These are phyloP conservation scores for Oegoconia quadripuncta DNA, from an alignment of 2,888 invertebrate species.

Conservation along the genomic window DNA sequence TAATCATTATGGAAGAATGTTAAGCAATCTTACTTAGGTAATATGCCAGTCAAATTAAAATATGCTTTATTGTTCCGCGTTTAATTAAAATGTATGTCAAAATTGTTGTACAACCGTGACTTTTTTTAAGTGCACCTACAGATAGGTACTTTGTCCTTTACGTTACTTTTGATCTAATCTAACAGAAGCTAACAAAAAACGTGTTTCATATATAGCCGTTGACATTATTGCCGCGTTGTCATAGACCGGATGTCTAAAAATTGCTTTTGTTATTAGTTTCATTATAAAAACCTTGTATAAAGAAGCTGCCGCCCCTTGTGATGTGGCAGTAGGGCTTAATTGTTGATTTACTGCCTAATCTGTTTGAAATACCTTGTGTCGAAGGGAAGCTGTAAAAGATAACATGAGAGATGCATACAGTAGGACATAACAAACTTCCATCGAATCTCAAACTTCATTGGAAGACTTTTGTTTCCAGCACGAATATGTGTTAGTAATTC, in stretches of 20 bases:
- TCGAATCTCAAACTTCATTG: too few relatives aligned
- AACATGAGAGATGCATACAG: too few relatives aligned
- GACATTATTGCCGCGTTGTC: constrained; percentile 21
- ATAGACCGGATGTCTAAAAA: constrained; percentile 43
- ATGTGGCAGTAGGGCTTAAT: constrained; percentile 49
- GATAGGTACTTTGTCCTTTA: not conserved
- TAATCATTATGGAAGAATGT: too few relatives aligned
- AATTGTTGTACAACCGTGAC: too few relatives aligned
- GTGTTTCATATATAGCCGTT: constrained; percentile 33
- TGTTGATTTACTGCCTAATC: constrained; percentile 46
- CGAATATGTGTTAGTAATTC: too few relatives aligned
- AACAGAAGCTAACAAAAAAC: constrained; percentile 21
- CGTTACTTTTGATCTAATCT: not conserved
- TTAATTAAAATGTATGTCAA: too few relatives aligned
- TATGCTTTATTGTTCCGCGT: too few relatives aligned
- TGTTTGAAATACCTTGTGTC: constrained; percentile 12
- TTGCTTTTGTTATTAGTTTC: constrained; percentile 42
- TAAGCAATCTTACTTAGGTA: too few relatives aligned
- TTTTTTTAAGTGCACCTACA: too few relatives aligned
- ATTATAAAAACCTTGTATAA: constrained; percentile 36
- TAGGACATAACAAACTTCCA: too few relatives aligned
- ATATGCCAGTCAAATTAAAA: too few relatives aligned
- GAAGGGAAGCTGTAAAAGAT: constrained; percentile 12
- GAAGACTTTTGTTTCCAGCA: too few relatives aligned
- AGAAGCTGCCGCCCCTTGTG: constrained; percentile 34